These are phyloP conservation scores for Hyla sarda DNA, from an alignment of 2,113 vertebrate genomes.

Conservation along the genomic window DNA sequence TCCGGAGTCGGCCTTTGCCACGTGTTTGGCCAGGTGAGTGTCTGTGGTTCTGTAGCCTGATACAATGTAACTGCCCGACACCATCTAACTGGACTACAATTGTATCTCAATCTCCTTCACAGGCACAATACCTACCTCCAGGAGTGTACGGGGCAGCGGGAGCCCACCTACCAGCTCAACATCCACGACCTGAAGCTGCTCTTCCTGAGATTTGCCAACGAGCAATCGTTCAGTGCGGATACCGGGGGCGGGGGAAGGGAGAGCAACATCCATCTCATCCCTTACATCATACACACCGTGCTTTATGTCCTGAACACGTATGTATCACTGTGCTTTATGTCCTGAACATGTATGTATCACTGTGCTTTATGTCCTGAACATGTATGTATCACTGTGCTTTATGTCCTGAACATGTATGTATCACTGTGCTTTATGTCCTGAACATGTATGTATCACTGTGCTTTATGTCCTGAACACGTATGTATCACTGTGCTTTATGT, in stretches of 20 bases:
- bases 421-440: too few relatives aligned
- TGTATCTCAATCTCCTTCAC: neutral
- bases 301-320: slow-evolving; percentile 99
- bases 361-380: too few relatives aligned
- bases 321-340: slow-evolving; percentile 64
- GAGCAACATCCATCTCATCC: slow-evolving; percentile 99
- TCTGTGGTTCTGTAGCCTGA: too few relatives aligned
- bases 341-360: too few relatives aligned
- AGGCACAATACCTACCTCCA: slow-evolving; percentile 99
- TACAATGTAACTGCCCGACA: neutral
- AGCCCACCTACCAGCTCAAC: slow-evolving; percentile 98
- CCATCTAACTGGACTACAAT: neutral
- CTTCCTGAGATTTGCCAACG: slow-evolving; percentile 94
- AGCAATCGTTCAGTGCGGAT: slow-evolving; percentile 96
- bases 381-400: too few relatives aligned
- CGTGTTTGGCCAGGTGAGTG: slow-evolving; percentile 91
- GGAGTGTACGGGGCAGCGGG: slow-evolving; percentile 95
- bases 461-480: too few relatives aligned
- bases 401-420: too few relatives aligned
- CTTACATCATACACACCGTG: slow-evolving; percentile 98
- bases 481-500: too few relatives aligned
- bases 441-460: too few relatives aligned
- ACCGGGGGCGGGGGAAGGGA: slow-evolving; percentile 94
- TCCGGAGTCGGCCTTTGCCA: slow-evolving; percentile 98
- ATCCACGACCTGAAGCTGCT: slow-evolving; percentile 97